Conservation (phyloP, 2,113 vertebrate genomes). For the Chascanopsetta lugubris region DNA sequence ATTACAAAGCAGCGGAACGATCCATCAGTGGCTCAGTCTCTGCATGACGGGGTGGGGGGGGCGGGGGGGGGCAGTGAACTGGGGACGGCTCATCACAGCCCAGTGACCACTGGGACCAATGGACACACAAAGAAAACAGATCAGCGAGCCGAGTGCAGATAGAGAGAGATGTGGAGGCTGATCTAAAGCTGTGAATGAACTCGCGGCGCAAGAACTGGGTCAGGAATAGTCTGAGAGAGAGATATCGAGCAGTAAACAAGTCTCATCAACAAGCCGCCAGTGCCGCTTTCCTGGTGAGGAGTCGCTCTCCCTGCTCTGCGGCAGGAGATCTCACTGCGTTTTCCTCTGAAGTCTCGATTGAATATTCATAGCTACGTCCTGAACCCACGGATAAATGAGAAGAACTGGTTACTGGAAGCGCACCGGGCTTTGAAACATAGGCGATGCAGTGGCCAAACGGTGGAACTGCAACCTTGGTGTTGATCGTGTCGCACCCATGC, state of each 20-base stretch:
- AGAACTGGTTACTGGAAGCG: too few species aligned
- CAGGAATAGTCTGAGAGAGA: conserved; percentile 40
- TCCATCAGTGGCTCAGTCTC: conserved; percentile 5
- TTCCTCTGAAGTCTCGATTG: conserved; percentile 31
- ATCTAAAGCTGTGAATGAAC: conserved; percentile 15
- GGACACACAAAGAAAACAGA: conserved; percentile 30
- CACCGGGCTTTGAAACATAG: too few species aligned
- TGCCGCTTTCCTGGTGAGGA: conserved; percentile 18
- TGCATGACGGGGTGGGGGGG: conserved; percentile 7
- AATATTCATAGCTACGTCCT: conserved; percentile 17
- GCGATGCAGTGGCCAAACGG: too few species aligned
- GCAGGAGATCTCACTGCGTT: conserved; percentile 29
- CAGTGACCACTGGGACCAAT: conserved; percentile 30
- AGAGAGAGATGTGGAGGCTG: conserved; percentile 13
- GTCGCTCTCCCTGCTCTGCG: conserved; percentile 5
- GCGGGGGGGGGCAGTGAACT: background rate
- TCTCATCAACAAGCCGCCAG: conserved; percentile 33
- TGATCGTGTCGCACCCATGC: too few species aligned
- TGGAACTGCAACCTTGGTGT: too few species aligned
- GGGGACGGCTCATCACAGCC: conserved; percentile 22
- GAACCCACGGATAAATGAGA: too few species aligned
- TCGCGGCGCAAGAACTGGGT: conserved; percentile 51
- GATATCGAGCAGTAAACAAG: conserved; percentile 52
- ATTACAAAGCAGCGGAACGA: conserved; percentile 13
- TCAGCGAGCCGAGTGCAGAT: background rate